Conservation (phyloP, 2,797 vertebrate species). For the Xiphophorus birchmanni region DNA sequence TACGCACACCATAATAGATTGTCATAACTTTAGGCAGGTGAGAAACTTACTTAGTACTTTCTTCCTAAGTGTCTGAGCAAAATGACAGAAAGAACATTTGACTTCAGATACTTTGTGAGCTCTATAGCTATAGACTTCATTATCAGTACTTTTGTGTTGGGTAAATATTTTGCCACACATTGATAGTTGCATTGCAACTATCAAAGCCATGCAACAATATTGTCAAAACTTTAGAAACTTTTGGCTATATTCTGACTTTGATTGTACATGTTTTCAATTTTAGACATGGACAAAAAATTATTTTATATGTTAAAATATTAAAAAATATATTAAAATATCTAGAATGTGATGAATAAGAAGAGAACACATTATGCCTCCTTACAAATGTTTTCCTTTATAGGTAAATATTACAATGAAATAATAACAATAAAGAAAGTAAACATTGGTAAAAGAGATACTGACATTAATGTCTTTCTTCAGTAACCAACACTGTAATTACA, state of each 20-base stretch:
- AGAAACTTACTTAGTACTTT: neutral
- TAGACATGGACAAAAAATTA: neutral
- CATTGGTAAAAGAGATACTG: slow-evolving; percentile 34
- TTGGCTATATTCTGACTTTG: neutral
- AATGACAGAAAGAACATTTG: neutral
- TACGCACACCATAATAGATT: neutral
- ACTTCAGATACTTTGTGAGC: neutral
- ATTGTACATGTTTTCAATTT: neutral
- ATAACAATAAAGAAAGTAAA: slow-evolving; percentile 43
- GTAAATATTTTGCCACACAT: neutral
- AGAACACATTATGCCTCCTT: slow-evolving; percentile 12
- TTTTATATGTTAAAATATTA: neutral
- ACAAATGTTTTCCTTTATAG: slow-evolving; percentile 52
- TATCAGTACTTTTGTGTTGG: neutral
- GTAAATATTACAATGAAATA: slow-evolving; percentile 40
- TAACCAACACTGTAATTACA: slow-evolving; percentile 9
- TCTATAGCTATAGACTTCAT: neutral
- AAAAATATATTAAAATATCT: neutral
- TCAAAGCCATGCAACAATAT: too few species aligned
- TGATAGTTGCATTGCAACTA: neutral
- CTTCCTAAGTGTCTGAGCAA: neutral
- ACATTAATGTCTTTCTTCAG: slow-evolving; percentile 23
- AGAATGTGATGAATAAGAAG: slow-evolving; percentile 7
- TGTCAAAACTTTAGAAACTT: neutral
- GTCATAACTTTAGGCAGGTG: too few species aligned